Evolutionary conservation across 92 coral and sea anemone species (phyloP).

Genomic region (Chrysogorgia sp.): DNA sequence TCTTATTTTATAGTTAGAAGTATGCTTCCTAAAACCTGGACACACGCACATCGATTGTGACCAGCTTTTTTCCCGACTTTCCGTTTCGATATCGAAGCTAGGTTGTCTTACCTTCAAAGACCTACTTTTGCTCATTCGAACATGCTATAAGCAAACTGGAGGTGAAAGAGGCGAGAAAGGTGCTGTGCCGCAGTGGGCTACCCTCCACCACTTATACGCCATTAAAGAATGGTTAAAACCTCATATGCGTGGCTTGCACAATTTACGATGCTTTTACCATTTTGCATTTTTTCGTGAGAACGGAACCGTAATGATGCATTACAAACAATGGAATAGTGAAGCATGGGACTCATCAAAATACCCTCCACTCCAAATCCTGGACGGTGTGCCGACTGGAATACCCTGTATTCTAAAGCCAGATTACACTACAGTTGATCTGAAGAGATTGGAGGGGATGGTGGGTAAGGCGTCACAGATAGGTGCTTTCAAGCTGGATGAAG

Average conservation of each 20-base stretch:
- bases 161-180: constrained; percentile 61
- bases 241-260: constrained; percentile 31
- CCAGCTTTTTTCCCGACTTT: constrained; percentile 62
- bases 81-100: constrained; percentile 53
- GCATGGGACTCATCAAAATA: not conserved
- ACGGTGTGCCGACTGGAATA: not conserved
- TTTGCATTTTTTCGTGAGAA: constrained; percentile 37
- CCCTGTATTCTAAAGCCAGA: not conserved
- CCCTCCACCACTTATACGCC: constrained; percentile 49
- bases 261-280: constrained; percentile 46
- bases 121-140: constrained; percentile 48
- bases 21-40: constrained; percentile 67
- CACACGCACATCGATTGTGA: constrained; percentile 77
- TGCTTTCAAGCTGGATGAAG: not conserved
- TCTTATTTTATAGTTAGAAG: constrained; percentile 58
- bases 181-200: constrained; percentile 61
- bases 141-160: constrained; percentile 62
- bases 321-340: not conserved
- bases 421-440: not conserved
- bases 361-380: not conserved
- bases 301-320: constrained; percentile 22
- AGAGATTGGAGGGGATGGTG: not conserved
- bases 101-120: constrained; percentile 64
- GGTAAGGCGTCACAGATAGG: not conserved
- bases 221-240: constrained; percentile 62